These are phyloP conservation scores for Podilymbus podiceps DNA, from an alignment of 2,113 vertebrate species.

Conservation along the genomic window DNA sequence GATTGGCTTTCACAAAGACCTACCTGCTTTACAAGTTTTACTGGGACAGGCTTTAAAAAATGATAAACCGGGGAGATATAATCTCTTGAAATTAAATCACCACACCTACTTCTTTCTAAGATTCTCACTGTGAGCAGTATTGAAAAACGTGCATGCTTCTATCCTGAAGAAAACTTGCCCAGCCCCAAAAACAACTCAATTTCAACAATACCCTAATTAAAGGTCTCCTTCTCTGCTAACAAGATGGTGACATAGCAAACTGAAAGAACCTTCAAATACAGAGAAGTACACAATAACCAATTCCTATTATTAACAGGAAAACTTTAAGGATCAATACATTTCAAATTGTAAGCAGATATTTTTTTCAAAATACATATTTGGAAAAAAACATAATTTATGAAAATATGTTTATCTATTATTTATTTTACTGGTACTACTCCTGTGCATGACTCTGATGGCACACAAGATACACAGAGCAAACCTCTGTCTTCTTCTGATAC, in stretches of 20 bases:
- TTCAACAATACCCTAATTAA: not conserved
- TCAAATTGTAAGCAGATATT: not conserved
- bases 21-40: not conserved
- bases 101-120: not conserved
- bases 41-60: constrained; percentile 1
- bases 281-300: not conserved
- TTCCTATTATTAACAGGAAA: not conserved
- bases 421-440: not conserved
- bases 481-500: not conserved
- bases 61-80: not conserved
- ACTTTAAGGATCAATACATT: not conserved
- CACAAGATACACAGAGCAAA: not conserved
- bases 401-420: not conserved
- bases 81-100: not conserved
- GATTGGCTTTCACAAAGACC: not conserved
- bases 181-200: not conserved
- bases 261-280: not conserved
- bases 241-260: not conserved
- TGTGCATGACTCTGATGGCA: not conserved
- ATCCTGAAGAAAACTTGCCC: not conserved
- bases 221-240: not conserved
- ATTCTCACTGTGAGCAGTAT: not conserved
- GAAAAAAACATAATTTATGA: not conserved
- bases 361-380: not conserved
- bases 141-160: not conserved